Evolutionary conservation across 2,113 vertebrate species (phyloP), one percentile per base, ranked within the genome.

Genomic region (Mobula birostris): DNA sequence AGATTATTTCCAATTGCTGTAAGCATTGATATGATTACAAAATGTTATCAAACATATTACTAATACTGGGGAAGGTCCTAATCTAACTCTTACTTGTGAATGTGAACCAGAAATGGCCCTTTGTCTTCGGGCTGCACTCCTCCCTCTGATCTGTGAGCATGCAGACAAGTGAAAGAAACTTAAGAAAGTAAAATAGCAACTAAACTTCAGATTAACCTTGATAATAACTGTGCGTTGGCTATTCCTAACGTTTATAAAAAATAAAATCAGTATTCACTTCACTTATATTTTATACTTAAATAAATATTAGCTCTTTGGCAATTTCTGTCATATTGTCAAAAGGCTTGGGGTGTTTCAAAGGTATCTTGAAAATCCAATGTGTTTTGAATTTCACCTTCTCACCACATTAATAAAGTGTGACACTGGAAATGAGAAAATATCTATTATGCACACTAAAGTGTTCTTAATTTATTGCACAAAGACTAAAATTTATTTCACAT

Each of bases 141-240:
- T 92, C 90, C 90, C 90, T 92, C 90, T 92, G 66, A 92, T 92
- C 90, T 92, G 90, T 92, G 90, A 92, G 90, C 90, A 92, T 92
- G 68, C 66, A 92, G 36, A 92, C 68, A 92, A 92, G 90, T 72
- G 32, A 92, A 92, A 92, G 90, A 92, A 92, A 92, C 90, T 92
- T n/a, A 40, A 92, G 36, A 92, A 72, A 72, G 68, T 92, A 32
- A 92, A 66, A 92, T 40, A 68, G 36, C 40, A 92, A 72, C 32
- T 92, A 74, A 92, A 70, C 36, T 32, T 92, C 70, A 19, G 68
- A 72, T 32, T 72, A 40, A 92, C 9, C 36, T 14, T 21, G 90
- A 72, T 72, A 72, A 92, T 92, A 72, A 92, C 21, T 68, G 32
- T 40, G 21, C 88, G n/a, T 70, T 29, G 21, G 61, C 36, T 32